Conservation (phyloP, 1,140 invertebrate species). For the Orchestia grillus region DNA sequence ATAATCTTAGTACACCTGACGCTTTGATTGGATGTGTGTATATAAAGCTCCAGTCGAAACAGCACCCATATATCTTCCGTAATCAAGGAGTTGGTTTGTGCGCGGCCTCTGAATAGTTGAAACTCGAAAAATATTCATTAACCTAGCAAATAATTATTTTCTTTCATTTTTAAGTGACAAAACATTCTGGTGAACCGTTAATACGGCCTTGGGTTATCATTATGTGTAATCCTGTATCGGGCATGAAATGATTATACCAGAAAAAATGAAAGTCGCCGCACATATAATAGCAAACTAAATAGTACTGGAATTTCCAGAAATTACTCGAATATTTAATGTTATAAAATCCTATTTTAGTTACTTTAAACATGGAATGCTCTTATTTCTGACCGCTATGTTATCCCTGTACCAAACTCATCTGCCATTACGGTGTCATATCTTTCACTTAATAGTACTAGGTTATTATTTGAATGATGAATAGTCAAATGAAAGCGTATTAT, state of each 20-base stretch:
- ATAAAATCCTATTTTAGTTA: neutral
- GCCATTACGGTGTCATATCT: slow-evolving; percentile 25
- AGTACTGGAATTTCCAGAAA: neutral
- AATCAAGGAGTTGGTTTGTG: neutral
- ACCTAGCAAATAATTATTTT: neutral
- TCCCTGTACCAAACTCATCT: neutral
- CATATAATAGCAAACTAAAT: neutral
- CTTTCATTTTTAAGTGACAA: neutral
- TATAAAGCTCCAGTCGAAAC: neutral
- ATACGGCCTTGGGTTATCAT: neutral
- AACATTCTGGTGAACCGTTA: neutral
- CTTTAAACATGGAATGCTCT: neutral
- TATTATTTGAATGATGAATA: neutral
- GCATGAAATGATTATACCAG: neutral
- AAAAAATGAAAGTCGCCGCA: neutral
- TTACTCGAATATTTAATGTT: neutral
- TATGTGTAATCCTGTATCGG: neutral
- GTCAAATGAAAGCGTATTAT: neutral
- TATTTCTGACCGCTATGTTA: neutral
- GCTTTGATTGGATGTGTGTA: neutral
- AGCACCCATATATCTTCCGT: slow-evolving; percentile 7
- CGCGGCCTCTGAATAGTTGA: neutral
- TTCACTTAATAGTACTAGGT: slow-evolving; percentile 16
- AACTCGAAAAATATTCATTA: neutral
- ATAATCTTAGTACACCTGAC: neutral